A percentile compares a stretch with the other conserved stretches of the same genome.
These are phyloP conservation scores for Pluvianellus socialis DNA, from an alignment of 2,113 vertebrate species.

Conservation along the genomic window DNA sequence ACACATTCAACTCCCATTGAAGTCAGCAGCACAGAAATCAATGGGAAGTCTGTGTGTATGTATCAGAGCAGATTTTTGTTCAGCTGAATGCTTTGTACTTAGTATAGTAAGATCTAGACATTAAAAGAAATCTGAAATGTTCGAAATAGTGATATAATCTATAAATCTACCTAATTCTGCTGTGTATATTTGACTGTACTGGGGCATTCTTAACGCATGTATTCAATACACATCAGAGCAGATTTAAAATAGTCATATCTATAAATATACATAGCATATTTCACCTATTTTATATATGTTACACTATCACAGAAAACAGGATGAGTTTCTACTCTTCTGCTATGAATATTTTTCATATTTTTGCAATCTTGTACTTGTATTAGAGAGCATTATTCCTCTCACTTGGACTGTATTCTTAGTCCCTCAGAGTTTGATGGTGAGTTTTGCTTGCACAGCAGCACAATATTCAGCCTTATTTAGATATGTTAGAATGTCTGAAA, in stretches of 20 bases:
- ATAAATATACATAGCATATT: neutral
- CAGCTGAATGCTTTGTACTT: neutral
- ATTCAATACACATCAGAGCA: neutral
- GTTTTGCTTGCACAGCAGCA: neutral
- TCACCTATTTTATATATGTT: neutral
- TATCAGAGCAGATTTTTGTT: neutral
- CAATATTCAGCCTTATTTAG: neutral
- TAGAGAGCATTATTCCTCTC: neutral
- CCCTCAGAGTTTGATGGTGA: neutral
- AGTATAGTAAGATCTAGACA: neutral
- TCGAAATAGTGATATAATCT: neutral
- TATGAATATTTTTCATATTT: neutral
- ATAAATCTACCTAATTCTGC: neutral
- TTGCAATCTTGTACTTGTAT: neutral
- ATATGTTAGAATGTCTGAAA: neutral
- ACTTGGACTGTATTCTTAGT: neutral
- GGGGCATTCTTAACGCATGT: neutral
- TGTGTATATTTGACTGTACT: neutral
- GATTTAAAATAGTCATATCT: neutral
- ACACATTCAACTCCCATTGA: neutral
- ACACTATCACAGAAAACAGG: neutral
- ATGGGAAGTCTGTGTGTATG: neutral
- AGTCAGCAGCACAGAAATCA: constrained; percentile 14
- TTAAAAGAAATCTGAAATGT: neutral
- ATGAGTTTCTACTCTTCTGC: neutral